phyloP scores from a whole-genome alignment of 1,140 invertebrate genomes.

The Lucilia sericata region DNA sequence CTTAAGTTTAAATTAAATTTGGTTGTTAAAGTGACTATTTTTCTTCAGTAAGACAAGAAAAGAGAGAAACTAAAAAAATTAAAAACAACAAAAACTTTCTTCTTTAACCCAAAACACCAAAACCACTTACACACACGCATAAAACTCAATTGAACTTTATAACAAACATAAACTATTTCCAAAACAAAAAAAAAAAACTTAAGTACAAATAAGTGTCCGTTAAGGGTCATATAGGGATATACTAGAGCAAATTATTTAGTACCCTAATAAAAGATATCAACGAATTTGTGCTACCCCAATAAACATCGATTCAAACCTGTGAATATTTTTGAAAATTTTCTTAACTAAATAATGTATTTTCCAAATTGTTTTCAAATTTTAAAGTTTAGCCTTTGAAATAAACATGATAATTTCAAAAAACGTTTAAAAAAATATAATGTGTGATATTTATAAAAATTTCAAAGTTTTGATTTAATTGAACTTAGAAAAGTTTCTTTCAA shows the following conservation, averaged over 20 bases:
- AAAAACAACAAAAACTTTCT: neutral
- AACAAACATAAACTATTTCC: neutral
- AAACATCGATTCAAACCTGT: too few relatives aligned
- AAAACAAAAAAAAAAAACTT: neutral
- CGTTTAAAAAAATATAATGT: too few relatives aligned
- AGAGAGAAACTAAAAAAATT: neutral
- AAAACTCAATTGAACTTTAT: slow-evolving; percentile 13
- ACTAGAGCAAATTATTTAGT: too few relatives aligned
- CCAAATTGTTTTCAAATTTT: too few relatives aligned
- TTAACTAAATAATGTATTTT: too few relatives aligned
- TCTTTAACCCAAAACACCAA: neutral
- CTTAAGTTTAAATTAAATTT: slow-evolving; percentile 20
- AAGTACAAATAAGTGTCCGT: neutral
- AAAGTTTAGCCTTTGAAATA: too few relatives aligned
- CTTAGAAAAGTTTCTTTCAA: too few relatives aligned
- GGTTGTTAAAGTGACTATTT: slow-evolving; percentile 15
- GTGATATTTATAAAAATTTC: too few relatives aligned
- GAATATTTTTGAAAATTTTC: too few relatives aligned
- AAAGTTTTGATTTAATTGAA: too few relatives aligned
- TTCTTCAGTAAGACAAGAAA: neutral
- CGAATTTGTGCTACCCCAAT: neutral
- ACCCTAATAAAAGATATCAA: neutral
- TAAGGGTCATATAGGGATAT: neutral
- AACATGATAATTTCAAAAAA: too few relatives aligned
- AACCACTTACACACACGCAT: neutral